phyloP scores from a whole-genome alignment of 2,113 vertebrate species.

The Oophaga pumilio region DNA sequence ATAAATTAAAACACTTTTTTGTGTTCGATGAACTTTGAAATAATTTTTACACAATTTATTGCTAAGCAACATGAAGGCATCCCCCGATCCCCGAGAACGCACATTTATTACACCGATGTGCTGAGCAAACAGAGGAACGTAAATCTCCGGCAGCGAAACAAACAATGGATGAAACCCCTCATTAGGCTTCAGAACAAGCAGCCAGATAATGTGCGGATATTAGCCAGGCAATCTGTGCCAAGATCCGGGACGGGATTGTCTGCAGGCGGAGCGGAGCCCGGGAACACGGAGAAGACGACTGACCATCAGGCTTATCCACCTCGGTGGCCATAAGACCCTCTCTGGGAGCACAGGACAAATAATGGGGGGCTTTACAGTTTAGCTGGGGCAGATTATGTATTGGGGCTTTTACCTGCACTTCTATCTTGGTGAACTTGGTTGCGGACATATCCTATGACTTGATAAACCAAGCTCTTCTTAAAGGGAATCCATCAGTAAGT shows the following conservation, averaged over 20 bases:
- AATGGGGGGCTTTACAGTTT: no score
- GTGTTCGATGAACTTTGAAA: constrained; percentile 68
- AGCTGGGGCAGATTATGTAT: no score
- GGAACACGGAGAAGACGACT: neutral
- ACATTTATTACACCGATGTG: constrained; percentile 58
- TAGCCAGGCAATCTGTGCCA: neutral
- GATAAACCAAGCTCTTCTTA: no score
- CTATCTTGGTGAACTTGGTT: no score
- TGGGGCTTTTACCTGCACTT: no score
- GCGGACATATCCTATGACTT: no score
- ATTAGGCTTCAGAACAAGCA: constrained; percentile 18
- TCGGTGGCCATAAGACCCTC: no score
- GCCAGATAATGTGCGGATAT: constrained; percentile 27
- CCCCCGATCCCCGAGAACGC: constrained; percentile 62
- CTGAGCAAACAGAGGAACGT: constrained; percentile 63
- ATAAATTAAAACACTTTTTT: constrained; percentile 69
- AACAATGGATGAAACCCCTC: constrained; percentile 27
- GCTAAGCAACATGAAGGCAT: constrained; percentile 64
- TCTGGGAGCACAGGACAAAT: no score
- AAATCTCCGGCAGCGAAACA: constrained; percentile 57
- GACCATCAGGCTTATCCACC: neutral
- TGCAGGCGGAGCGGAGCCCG: neutral
- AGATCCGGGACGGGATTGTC: neutral
- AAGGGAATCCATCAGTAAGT: no score
- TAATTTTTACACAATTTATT: constrained; percentile 66